Base-by-base conservation (phyloP, 2,113 vertebrate species). In the Mesocricetus auratus region DNA sequence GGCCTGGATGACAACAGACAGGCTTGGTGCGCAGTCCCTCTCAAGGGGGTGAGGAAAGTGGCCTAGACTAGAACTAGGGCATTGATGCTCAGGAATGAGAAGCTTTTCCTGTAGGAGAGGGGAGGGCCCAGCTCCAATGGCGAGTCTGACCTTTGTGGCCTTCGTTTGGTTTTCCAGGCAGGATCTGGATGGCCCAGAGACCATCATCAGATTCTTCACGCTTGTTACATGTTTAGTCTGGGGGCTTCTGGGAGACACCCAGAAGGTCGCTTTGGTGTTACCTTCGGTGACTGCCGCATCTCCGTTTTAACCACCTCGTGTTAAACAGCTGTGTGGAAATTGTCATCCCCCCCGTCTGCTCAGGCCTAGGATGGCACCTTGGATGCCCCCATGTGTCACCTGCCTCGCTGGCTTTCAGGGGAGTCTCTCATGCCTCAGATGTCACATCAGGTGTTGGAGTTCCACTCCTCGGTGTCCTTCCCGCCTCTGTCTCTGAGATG, bases 131-230 rank as follows among this genome's bases (percentile, higher is more conserved):
- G 45, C 74, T 91, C 60, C 11, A 16, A 39, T 53, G 21, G 3
- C 64, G 42, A 16, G 5, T 69, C 9, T 42, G 81, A 33, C 75
- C 24, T 89, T 69, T 68, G 45, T 42, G 47, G 42, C 42, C 60
- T 87, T 62, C 42, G 93, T 17, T 13, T 60, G 56, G 69, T 11
- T 79, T 91, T 56, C 53, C 53, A 39, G 53, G 79, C 79, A n/a
- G n/a, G 19, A 58, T 21, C 39, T 62, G 24, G 58, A 60, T 83
- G 58, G 21, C 56, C 56, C n/a, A 42, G 82, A n/a, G 22, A 71
- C 19, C 36, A 0, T 42, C 8, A 0, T 56, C 31, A 15, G 47
- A n/a, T 29, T 4, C 47, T 64, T 53, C 0, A 0, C 93, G 71
- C 26, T 21, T 50, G 16, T 26, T 64, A 26, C 39, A 4, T 33